phyloP scores from a whole-genome alignment of 2,797 vertebrate species.

The Cryptoblepharus egeriae region DNA sequence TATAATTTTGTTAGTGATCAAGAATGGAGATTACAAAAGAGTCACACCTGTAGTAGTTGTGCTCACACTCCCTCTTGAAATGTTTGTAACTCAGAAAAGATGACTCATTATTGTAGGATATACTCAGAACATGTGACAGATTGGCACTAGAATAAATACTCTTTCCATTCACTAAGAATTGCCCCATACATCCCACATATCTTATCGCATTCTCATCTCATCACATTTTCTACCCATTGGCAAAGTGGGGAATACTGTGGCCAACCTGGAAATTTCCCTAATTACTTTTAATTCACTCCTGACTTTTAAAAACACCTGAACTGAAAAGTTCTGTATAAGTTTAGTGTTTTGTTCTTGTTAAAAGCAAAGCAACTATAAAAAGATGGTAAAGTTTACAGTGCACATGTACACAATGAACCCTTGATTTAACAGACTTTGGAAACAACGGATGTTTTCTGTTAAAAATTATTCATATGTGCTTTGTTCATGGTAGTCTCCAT shows the following conservation, averaged over 20 bases:
- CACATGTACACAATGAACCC: no score
- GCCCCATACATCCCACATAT: neutral
- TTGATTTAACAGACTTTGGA: no score
- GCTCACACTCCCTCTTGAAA: neutral
- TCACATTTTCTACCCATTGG: neutral
- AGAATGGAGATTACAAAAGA: constrained; percentile 7
- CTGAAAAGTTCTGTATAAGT: neutral
- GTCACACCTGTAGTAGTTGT: neutral
- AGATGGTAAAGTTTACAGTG: no score
- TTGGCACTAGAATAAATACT: neutral
- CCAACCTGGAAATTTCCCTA: neutral
- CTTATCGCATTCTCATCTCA: neutral
- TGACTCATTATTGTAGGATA: constrained; percentile 11
- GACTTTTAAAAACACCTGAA: neutral
- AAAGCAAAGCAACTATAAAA: neutral
- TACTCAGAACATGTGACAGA: neutral
- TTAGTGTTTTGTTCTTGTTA: neutral
- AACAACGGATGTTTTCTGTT: no score
- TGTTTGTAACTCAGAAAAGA: neutral
- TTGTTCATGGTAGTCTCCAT: no score
- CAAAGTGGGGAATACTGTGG: neutral
- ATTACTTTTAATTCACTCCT: constrained; percentile 9
- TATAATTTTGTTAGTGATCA: constrained; percentile 26
- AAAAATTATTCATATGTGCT: no score
- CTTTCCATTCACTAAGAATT: neutral